Conservation (phyloP, 2,888 invertebrate species). For the Idaea dimidiata region DNA sequence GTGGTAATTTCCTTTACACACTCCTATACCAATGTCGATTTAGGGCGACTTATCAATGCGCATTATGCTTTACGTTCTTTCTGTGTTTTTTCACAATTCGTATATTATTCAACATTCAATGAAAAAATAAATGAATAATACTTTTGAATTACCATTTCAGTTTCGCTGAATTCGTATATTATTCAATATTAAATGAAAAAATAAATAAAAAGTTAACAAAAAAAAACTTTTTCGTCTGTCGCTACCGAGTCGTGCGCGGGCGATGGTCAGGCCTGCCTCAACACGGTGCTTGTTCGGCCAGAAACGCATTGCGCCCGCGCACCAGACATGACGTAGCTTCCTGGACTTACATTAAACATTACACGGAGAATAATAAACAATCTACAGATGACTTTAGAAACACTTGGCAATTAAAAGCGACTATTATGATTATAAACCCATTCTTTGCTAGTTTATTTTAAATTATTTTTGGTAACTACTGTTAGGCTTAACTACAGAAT, state of each 20-base stretch:
- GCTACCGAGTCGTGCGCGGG: conserved; percentile 44
- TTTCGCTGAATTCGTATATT: no score
- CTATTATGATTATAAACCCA: background rate
- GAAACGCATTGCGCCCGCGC: conserved; percentile 45
- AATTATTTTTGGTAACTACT: no score
- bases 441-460: background rate
- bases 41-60: no score
- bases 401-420: background rate
- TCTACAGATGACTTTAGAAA: conserved; percentile 6
- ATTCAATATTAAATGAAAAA: no score
- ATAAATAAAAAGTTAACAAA: background rate
- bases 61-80: no score
- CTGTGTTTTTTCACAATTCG: no score
- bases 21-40: no score
- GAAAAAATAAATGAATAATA: background rate
- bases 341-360: conserved; percentile 36
- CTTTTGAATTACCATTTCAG: no score
- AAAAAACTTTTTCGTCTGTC: conserved; percentile 41
- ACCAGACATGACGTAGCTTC: conserved; percentile 46
- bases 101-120: no score
- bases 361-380: conserved; percentile 30
- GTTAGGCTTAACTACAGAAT: no score
- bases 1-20: no score
- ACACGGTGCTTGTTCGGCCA: conserved; percentile 58
- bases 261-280: conserved; percentile 72